Percentiles rank a stretch among this genome's conserved stretches.
Evolutionary conservation across 2,888 invertebrate species (phyloP).

Genomic region (Marronus borbonicus): DNA sequence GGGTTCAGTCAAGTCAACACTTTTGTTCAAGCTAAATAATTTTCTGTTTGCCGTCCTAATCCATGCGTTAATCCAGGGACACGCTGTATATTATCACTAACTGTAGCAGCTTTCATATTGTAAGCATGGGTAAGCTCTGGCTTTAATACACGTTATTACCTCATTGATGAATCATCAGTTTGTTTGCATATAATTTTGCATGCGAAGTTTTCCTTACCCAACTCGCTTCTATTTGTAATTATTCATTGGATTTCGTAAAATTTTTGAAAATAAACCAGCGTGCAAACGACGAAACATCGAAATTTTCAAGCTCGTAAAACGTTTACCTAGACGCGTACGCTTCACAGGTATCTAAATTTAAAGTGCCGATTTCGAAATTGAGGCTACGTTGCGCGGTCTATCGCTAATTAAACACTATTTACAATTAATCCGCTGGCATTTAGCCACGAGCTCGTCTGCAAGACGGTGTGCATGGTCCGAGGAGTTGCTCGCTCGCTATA

Average conservation of each 20-base stretch:
- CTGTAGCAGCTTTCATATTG: too few species aligned
- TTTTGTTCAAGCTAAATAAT: too few species aligned
- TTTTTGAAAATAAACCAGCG: not conserved
- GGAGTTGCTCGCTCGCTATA: constrained; percentile 13
- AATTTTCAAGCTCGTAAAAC: not conserved
- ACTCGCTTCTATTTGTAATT: not conserved
- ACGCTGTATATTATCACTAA: too few species aligned
- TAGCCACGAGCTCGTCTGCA: constrained; percentile 28
- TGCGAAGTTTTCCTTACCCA: too few species aligned
- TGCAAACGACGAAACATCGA: not conserved
- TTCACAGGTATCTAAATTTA: constrained; percentile 35
- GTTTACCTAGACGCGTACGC: not conserved
- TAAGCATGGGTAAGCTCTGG: too few species aligned
- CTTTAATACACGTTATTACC: too few species aligned
- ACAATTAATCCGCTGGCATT: constrained; percentile 36
- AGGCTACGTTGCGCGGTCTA: constrained; percentile 16
- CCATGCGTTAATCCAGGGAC: too few species aligned
- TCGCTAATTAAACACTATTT: constrained; percentile 38
- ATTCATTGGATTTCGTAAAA: not conserved
- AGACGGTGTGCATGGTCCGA: constrained; percentile 24
- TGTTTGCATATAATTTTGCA: too few species aligned
- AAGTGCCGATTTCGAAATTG: constrained; percentile 23
- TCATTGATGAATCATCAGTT: too few species aligned
- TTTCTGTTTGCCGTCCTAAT: too few species aligned
- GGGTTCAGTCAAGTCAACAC: too few species aligned